These are phyloP conservation scores for Eutrigla gurnardus DNA, from an alignment of 2,797 vertebrate species.

Conservation along the genomic window DNA sequence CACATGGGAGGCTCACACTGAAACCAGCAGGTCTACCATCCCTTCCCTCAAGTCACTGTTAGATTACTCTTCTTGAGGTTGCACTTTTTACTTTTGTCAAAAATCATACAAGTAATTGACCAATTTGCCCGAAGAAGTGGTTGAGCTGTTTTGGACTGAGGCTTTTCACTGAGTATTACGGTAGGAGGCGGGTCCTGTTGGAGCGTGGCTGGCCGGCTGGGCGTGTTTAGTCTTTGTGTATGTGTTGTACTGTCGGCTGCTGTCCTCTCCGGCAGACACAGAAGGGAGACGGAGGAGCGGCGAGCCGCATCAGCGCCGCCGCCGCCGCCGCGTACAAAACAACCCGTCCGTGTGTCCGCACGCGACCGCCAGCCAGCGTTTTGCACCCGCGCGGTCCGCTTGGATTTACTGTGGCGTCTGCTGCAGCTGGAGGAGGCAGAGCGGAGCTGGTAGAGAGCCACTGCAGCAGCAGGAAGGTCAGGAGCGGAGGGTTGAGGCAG, in stretches of 20 bases:
- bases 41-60: too few species aligned
- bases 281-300: not conserved
- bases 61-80: too few species aligned
- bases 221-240: conserved; percentile 54
- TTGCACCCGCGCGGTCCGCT: not conserved
- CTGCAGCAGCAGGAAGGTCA: conserved; percentile 35
- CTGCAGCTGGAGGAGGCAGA: not conserved
- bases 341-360: not conserved
- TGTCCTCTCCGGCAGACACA: not conserved
- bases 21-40: too few species aligned
- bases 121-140: not conserved
- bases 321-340: not conserved
- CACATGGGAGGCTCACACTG: too few species aligned
- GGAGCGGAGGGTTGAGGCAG: conserved; percentile 19
- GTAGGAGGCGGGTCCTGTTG: conserved; percentile 50
- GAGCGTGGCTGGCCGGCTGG: conserved; percentile 58
- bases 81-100: too few species aligned
- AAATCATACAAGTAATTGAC: too few species aligned
- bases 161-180: conserved; percentile 42
- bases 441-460: not conserved
- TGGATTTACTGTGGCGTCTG: conserved; percentile 42
- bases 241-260: conserved; percentile 25
- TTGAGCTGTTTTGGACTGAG: not conserved
- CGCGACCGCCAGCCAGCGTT: not conserved
- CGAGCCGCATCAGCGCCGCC: conserved; percentile 3